Base-by-base conservation (phyloP, 2,797 vertebrate species). In the Ptychadena robeensis region DNA sequence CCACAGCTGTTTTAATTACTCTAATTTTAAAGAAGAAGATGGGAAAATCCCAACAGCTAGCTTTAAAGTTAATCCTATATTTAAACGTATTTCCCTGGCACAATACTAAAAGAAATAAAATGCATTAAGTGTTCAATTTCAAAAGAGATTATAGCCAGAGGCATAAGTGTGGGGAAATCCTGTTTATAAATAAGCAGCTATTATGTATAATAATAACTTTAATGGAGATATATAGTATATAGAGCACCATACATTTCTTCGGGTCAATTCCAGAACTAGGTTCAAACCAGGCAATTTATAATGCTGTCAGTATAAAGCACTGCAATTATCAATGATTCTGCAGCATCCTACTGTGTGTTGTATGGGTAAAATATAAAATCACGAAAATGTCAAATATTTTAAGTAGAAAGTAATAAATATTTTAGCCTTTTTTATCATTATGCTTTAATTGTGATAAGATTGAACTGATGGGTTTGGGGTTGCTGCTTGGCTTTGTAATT, bases 31-130 rank as follows among this genome's bases (percentile, higher is more conserved):
- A 70, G 53, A 25, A 64, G 44, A 10, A 34, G 64, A 84, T 74
- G 82, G 82, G 82, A 85, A 85, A 85, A 85, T 85, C 82, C 82
- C 82, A 85, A 85, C 82, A 85, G 78, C 64, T 37, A 75, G 66
- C 72, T 48, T 80, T 40, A 80, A 80, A 75, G 71, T 64, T 74
- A 80, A 65, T 85, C 78, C 64, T 75, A 44, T 64, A 38, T 38
- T 73, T 70, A 80, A 80, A 74, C 71, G 44, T 70, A 64, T 75
- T 75, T 85, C 71, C 53, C 82, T 85, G 82, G 82, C 78, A 80
- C 82, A 22, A 64, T 35, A 35, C 79, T 80, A 73, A 85, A 85
- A 85, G 82, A 35, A 27, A 80, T 18, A 73, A 81, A 40, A 85
- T 68, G 72, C 78, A 69, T 74, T 64, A 63, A 9, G 35, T 70